phyloP scores from a whole-genome alignment of 2,888 invertebrate genomes.

The Tetragonula carbonaria region DNA sequence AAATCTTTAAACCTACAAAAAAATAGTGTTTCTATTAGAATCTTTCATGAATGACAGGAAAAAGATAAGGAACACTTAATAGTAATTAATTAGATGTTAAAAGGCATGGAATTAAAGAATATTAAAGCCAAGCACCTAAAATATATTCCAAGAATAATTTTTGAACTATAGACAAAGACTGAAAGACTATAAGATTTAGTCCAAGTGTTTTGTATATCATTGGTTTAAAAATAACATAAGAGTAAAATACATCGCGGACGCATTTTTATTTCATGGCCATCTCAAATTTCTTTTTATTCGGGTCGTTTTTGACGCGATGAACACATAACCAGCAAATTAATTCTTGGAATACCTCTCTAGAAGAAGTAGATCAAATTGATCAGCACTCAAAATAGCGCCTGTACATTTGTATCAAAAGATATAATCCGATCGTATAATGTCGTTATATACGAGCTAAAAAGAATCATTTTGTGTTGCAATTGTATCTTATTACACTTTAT shows the following conservation, averaged over 20 bases:
- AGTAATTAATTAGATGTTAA: background rate
- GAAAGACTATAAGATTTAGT: conserved; percentile 55
- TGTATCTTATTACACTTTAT: conserved; percentile 8
- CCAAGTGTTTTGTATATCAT: conserved; percentile 59
- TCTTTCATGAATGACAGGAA: background rate
- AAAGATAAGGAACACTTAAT: background rate
- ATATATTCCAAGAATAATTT: conserved; percentile 65
- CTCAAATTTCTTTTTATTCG: conserved; percentile 34
- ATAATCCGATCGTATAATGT: conserved; percentile 27
- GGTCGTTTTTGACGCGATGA: background rate
- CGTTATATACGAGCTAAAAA: conserved; percentile 8
- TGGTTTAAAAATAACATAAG: conserved; percentile 74
- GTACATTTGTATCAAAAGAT: conserved; percentile 19
- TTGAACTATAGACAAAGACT: conserved; percentile 39
- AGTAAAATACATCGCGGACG: conserved; percentile 60
- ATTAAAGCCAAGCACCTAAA: conserved; percentile 52
- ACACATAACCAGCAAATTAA: conserved; percentile 8
- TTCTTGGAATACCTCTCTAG: conserved; percentile 43
- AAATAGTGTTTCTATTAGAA: background rate
- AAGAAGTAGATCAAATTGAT: conserved; percentile 26
- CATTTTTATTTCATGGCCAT: conserved; percentile 57
- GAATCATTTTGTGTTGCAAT: conserved; percentile 27
- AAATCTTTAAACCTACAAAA: conserved; percentile 52
- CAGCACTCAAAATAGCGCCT: conserved; percentile 42
- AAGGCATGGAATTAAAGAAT: conserved; percentile 23